Evolutionary conservation across 2,113 vertebrate genomes (phyloP), one percentile per base, ranked within the genome.

Genomic region (Leptobrachium ailaonicum): DNA sequence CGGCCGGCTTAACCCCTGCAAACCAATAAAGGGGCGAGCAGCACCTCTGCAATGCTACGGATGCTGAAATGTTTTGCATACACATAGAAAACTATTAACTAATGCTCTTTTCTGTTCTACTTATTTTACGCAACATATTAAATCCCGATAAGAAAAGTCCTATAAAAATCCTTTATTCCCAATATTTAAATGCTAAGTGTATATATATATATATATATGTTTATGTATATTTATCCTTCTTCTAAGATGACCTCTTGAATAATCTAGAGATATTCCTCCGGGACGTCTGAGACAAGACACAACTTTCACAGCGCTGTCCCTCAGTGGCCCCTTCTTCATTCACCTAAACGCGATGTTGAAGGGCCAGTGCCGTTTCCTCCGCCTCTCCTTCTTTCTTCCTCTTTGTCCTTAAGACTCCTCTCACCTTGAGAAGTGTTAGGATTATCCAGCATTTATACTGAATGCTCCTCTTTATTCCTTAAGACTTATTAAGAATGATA

Each of bases 401-500:
- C 89, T 88, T 87, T 94, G 94, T 96, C 94, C 94, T 94, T 89
- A 92, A 93, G 94, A 95, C 94, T 96, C 93, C 91, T 90, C 95
- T 98, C 96, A 98, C 98, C 98, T 98, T 99, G 98, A 95, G 91
- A 93, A 94, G 95, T 92, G 94, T 94, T 93, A 95, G 96, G 96
- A 98, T 99, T 99, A 98, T 95, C 92, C 92, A 95, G 96, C 96
- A 96, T 98, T 97, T 97, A 97, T 94, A 95, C 96, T 96, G 94
- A 93, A 95, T 92, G 95, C 95, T 95, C 93, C 92, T 90, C 91
- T 94, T 96, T 96, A 96, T 98, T 98, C 96, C 95, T 96, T 98
- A 98, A 98, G 96, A 97, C 97, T 98, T 98, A 99, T 99, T 99
- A 98, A 96, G 97, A 98, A 98, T 98, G 97, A 98, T 98, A 98